Percentiles rank a stretch among this genome's conserved stretches.
phyloP scores from a whole-genome alignment of 2,888 invertebrate species.

The Mesorhabditis sp. region DNA sequence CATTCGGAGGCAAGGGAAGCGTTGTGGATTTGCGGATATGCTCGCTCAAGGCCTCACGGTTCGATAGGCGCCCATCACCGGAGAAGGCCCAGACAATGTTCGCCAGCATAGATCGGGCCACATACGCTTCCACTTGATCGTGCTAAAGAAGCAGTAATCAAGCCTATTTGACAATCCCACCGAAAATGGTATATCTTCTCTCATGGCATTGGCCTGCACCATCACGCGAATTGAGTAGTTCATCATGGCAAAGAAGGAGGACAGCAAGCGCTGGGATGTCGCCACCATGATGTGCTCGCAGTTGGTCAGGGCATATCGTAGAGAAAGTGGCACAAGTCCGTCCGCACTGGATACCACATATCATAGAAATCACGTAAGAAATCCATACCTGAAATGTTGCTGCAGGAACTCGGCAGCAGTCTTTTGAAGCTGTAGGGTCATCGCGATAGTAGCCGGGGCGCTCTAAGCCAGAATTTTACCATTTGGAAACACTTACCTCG shows the following conservation, averaged over 20 bases:
- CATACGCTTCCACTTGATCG: conserved; percentile 87
- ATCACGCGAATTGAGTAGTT: conserved; percentile 84
- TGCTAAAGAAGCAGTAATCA: conserved; percentile 63
- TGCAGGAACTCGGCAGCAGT: conserved; percentile 76
- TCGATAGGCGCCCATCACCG: conserved; percentile 94
- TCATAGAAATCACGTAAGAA: background rate
- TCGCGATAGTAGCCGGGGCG: conserved; percentile 23
- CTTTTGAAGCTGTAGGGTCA: conserved; percentile 68
- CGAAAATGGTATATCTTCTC: conserved; percentile 85
- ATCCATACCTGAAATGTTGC: conserved; percentile 70
- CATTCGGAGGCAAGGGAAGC: conserved; percentile 80
- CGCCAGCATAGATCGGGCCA: conserved; percentile 87
- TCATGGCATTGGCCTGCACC: conserved; percentile 83
- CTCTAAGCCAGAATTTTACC: conserved; percentile 1
- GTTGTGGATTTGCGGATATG: conserved; percentile 92
- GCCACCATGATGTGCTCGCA: conserved; percentile 96
- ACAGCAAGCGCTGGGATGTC: conserved; percentile 87
- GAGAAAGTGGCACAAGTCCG: conserved; percentile 83
- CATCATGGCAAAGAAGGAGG: conserved; percentile 93
- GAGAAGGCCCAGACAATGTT: conserved; percentile 94
- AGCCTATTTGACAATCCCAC: conserved; percentile 41
- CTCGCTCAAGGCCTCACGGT: conserved; percentile 87
- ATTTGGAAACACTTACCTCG: conserved; percentile 31
- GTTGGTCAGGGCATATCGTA: conserved; percentile 84
- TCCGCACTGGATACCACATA: conserved; percentile 65